Percentiles rank a stretch among this genome's conserved stretches.
These are phyloP conservation scores for Cairina moschata DNA, from an alignment of 2,113 vertebrate genomes.

Conservation along the genomic window DNA sequence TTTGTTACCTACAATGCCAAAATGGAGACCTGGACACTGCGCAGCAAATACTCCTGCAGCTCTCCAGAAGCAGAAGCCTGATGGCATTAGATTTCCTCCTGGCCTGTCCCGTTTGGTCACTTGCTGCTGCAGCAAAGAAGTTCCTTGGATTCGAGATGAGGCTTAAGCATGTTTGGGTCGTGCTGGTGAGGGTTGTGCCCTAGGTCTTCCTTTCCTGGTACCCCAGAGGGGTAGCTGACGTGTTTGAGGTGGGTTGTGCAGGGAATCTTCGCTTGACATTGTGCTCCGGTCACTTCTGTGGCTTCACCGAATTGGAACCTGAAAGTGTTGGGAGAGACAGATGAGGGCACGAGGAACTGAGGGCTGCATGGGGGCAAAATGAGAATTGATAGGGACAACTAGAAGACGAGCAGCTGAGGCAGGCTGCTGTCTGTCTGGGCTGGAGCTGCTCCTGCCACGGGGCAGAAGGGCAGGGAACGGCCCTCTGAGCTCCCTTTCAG, in stretches of 20 bases:
- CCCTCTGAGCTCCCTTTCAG: background rate
- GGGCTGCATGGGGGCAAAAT: accelerated
- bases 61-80: background rate
- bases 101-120: background rate
- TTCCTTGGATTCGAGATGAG: conserved; percentile 33
- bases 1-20: accelerated
- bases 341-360: background rate
- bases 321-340: background rate
- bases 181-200: background rate
- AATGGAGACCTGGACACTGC: background rate
- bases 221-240: background rate
- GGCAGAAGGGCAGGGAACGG: background rate
- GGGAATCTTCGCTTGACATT: background rate
- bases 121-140: background rate
- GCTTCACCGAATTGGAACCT: background rate
- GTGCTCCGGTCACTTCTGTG: background rate
- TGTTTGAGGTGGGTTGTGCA: background rate
- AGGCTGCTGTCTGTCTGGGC: background rate
- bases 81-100: background rate
- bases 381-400: accelerated
- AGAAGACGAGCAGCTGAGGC: background rate
- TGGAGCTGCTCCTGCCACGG: background rate
- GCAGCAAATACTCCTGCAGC: background rate
- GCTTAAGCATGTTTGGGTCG: background rate
- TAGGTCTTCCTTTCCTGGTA: background rate